Evolutionary conservation across 2,113 vertebrate genomes (phyloP), one percentile per base, ranked within the genome.

Genomic region (Cricetomys ansorgei): DNA sequence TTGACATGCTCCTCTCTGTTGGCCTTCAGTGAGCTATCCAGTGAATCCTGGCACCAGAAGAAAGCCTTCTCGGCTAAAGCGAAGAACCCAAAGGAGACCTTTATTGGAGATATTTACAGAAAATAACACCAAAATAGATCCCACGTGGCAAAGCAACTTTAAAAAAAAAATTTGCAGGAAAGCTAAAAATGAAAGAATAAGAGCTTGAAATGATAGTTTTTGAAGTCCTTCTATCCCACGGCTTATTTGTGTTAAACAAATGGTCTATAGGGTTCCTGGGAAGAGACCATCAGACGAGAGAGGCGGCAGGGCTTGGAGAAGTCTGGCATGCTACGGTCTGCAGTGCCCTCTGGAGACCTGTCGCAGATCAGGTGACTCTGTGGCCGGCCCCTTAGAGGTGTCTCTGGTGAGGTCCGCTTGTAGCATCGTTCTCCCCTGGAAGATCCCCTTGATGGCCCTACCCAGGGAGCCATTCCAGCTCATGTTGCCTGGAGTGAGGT

Each of bases 41-140:
- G 9, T 87, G 89, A 92, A 55, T 65, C 7, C 57, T 9, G 40
- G 55, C 57, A 70, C 19, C 57, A 21, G 62, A 43, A 76, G 12
- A 89, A 80, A 92, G 92, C 25, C 57, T 86, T 87, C n/a, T 81
- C 8, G 19, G 53, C 50, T 45, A 48, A 53, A 43, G 37, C 10
- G 25, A 91, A 87, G 59, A 69, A 64, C 2, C 6, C 5, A 59
- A 34, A 77, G 37, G 72, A 86, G 53, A 76, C 2, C 6, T 76
- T 77, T 45, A 75, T 3, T 48, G 85, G 59, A 72, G 59, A 16
- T 65, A 62, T 87, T 90, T 94, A 57, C 45, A 72, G 77, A 11
- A 59, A 89, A 75, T 75, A 92, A 90, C 27, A 53, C 13, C 1
- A 23, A 96, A 87, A 57, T 87, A 95, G 85, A 90, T 87, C 65